Evolutionary conservation across 2,113 vertebrate species (phyloP).

Genomic region (Tonatia bakeri): DNA sequence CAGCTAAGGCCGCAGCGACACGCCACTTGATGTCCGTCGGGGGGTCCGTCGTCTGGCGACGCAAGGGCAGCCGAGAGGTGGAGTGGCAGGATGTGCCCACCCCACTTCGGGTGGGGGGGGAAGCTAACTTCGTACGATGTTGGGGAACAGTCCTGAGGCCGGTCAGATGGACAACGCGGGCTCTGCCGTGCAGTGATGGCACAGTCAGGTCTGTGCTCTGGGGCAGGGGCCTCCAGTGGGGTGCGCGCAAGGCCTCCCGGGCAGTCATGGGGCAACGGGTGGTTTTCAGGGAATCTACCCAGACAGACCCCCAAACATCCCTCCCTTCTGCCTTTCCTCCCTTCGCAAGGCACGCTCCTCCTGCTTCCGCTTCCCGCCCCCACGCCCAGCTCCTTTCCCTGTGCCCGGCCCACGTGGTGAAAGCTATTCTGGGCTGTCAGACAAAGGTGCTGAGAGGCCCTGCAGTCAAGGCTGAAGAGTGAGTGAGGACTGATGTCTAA

Average conservation of each 20-base stretch:
- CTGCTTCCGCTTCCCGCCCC: no score
- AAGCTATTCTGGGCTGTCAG: neutral
- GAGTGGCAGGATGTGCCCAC: neutral
- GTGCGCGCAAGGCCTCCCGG: rapidly evolving
- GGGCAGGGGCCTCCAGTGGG: neutral
- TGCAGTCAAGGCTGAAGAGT: neutral
- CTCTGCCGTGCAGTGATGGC: neutral
- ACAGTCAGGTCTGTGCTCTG: no score
- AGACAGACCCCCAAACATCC: neutral
- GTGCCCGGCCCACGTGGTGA: neutral
- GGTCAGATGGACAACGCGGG: no score
- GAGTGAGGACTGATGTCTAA: neutral
- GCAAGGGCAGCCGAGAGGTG: no score
- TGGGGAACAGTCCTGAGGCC: neutral
- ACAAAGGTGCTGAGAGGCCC: neutral
- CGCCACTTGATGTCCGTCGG: no score
- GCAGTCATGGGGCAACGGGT: neutral
- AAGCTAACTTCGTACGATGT: rapidly evolving
- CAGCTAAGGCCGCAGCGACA: no score
- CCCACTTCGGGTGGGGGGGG: neutral
- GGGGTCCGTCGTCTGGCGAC: neutral
- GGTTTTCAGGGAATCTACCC: neutral
- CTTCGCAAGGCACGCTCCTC: no score
- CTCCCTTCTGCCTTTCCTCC: neutral
- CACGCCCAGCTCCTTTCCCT: rapidly evolving